These are phyloP conservation scores for Autographa gamma DNA, from an alignment of 2,888 invertebrate species.

Conservation along the genomic window DNA sequence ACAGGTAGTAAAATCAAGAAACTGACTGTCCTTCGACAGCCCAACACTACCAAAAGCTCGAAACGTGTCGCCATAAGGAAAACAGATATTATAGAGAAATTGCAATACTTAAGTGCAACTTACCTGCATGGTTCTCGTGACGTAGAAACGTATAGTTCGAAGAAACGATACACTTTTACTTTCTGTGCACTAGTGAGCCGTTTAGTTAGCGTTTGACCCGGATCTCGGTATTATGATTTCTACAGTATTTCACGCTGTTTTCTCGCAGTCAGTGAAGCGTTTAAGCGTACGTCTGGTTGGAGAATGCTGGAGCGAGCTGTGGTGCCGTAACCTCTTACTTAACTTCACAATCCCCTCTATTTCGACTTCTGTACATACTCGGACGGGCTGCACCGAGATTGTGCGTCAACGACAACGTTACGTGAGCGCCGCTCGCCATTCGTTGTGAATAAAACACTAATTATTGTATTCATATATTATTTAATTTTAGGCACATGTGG, in stretches of 20 bases:
- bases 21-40: slow-evolving; percentile 70
- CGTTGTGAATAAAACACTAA: slow-evolving; percentile 60
- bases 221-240: slow-evolving; percentile 73
- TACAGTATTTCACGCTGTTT: slow-evolving; percentile 69
- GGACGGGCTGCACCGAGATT: slow-evolving; percentile 51
- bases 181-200: slow-evolving; percentile 66
- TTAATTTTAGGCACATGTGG: slow-evolving; percentile 46
- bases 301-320: slow-evolving; percentile 75
- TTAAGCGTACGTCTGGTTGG: slow-evolving; percentile 72
- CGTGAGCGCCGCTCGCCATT: slow-evolving; percentile 56
- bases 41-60: slow-evolving; percentile 57
- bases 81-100: slow-evolving; percentile 67
- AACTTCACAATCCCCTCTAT: slow-evolving; percentile 75
- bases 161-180: slow-evolving; percentile 79
- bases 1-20: slow-evolving; percentile 57
- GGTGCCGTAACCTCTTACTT: slow-evolving; percentile 87
- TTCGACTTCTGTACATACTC: slow-evolving; percentile 52
- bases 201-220: slow-evolving; percentile 72
- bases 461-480: slow-evolving; percentile 55
- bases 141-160: slow-evolving; percentile 42
- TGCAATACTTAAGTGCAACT: slow-evolving; percentile 63
- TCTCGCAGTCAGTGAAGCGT: slow-evolving; percentile 71
- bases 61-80: slow-evolving; percentile 60
- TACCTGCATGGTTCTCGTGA: slow-evolving; percentile 78
- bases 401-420: slow-evolving; percentile 57